Percentiles rank a stretch among this genome's conserved stretches.
Evolutionary conservation across 2,797 vertebrate genomes (phyloP).

Genomic region (Amblyraja radiata): DNA sequence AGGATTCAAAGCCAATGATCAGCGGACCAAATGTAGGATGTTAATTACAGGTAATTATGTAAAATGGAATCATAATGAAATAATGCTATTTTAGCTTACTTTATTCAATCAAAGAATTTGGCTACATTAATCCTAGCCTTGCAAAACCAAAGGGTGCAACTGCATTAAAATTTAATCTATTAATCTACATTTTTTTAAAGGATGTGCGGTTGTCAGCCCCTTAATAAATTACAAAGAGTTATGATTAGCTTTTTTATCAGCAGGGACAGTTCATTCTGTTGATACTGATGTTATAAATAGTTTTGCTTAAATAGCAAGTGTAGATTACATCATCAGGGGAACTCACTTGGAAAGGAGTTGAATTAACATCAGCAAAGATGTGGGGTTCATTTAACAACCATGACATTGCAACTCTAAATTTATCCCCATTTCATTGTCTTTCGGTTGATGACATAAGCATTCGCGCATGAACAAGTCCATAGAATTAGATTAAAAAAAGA

Average conservation of each 20-base stretch:
- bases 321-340: conserved; percentile 35
- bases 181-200: background rate
- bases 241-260: conserved; percentile 10
- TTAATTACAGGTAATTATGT: conserved; percentile 27
- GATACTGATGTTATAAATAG: conserved; percentile 19
- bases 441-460: background rate
- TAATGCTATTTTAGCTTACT: conserved; percentile 18
- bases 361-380: conserved; percentile 28
- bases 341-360: conserved; percentile 26
- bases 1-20: conserved; percentile 33
- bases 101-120: conserved; percentile 26
- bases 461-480: background rate
- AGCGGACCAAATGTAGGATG: background rate
- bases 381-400: conserved; percentile 18
- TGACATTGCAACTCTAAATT: conserved; percentile 23
- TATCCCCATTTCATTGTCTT: conserved; percentile 20
- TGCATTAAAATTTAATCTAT: background rate
- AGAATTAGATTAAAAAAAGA: background rate
- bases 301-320: conserved; percentile 16
- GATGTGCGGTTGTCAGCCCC: background rate
- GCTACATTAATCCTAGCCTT: conserved; percentile 8
- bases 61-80: conserved; percentile 24
- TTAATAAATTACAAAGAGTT: conserved; percentile 29
- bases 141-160: background rate
- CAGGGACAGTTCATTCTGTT: conserved; percentile 3